phyloP scores from a whole-genome alignment of 2,113 vertebrate genomes.

The Entomyzon cyanotis region DNA sequence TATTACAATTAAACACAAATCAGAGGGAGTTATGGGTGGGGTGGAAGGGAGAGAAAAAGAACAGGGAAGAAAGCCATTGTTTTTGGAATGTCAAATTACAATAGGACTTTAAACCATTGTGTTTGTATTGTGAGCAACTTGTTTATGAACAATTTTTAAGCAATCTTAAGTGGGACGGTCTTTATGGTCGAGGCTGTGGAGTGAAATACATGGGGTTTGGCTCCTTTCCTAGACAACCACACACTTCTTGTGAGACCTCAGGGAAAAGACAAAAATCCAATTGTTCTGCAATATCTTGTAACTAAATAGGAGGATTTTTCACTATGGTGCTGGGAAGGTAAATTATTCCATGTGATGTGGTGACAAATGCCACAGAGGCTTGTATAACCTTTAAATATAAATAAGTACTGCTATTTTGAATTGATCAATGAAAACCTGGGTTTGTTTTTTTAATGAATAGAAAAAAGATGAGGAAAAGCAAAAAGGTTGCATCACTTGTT shows the following conservation, averaged over 20 bases:
- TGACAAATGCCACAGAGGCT: neutral
- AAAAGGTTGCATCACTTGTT: neutral
- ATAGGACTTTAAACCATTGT: neutral
- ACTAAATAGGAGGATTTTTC: neutral
- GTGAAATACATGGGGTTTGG: neutral
- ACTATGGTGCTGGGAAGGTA: neutral
- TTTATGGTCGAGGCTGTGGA: neutral
- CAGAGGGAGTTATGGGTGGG: neutral
- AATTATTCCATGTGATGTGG: neutral
- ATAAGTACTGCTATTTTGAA: neutral
- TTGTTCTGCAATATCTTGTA: neutral
- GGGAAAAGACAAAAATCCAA: neutral
- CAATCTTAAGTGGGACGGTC: neutral
- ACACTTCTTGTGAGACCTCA: rapidly evolving
- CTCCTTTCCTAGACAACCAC: neutral
- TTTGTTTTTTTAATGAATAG: neutral
- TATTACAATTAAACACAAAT: constrained; percentile 1
- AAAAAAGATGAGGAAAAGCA: neutral
- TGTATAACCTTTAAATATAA: neutral
- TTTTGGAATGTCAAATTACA: neutral
- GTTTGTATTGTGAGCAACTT: neutral
- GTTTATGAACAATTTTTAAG: constrained; percentile 21
- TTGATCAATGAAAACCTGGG: neutral
- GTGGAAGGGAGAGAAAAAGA: neutral
- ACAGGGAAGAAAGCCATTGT: constrained; percentile 26